Conservation (phyloP, 2,797 vertebrate species). For the Avahi laniger region DNA sequence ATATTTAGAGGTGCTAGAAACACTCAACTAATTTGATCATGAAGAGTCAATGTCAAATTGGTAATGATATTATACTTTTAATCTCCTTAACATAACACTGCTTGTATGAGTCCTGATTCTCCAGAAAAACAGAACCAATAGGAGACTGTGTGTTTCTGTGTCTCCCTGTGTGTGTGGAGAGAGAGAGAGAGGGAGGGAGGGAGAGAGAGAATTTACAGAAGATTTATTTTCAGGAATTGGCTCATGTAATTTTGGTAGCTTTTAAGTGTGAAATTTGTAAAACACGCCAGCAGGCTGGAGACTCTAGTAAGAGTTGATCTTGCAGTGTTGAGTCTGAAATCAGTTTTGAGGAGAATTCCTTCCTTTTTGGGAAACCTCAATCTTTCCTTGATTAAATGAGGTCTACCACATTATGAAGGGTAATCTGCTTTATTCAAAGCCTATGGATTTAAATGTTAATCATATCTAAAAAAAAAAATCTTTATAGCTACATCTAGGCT, state of each 20-base stretch:
- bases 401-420: not conserved
- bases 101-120: not conserved
- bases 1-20: not conserved
- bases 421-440: not conserved
- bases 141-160: not conserved
- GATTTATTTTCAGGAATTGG: not conserved
- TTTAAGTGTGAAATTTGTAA: not conserved
- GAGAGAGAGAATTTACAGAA: not conserved
- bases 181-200: too few species aligned
- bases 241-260: not conserved
- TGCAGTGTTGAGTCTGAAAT: not conserved
- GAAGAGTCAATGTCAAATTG: not conserved
- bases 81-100: not conserved
- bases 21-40: not conserved
- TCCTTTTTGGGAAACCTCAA: not conserved
- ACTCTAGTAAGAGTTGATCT: not conserved
- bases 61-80: not conserved
- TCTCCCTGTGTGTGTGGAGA: not conserved
- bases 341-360: not conserved
- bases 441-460: not conserved
- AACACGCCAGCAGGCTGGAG: not conserved
- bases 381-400: not conserved
- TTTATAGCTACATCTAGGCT: not conserved
- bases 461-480: not conserved
- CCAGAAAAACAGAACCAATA: not conserved